These are phyloP conservation scores for Drosophila emarginata DNA, from an alignment of 2,888 invertebrate species.

Conservation along the genomic window DNA sequence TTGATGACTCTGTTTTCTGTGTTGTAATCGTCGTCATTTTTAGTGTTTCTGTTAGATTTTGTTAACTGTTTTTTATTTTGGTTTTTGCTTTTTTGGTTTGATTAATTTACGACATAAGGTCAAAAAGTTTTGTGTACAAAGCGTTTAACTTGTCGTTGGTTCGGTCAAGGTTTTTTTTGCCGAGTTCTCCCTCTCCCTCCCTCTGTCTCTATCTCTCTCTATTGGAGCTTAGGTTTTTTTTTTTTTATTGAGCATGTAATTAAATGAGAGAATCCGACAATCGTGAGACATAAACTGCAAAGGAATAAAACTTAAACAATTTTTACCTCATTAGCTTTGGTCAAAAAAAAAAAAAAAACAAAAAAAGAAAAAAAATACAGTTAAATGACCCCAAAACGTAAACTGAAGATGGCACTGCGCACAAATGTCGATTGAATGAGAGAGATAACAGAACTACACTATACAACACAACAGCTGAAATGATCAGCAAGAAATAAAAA, in stretches of 20 bases:
- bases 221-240: not conserved
- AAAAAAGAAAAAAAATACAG: slow-evolving; percentile 50
- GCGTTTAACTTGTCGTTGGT: slow-evolving; percentile 58
- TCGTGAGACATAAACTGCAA: slow-evolving; percentile 34
- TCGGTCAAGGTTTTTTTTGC: slow-evolving; percentile 60
- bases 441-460: not conserved
- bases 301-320: slow-evolving; percentile 34
- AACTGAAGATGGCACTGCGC: not conserved
- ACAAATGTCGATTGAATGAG: not conserved
- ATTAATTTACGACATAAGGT: slow-evolving; percentile 70
- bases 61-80: slow-evolving; percentile 9
- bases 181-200: slow-evolving; percentile 9
- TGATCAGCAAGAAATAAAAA: too few relatives aligned
- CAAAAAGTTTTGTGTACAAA: slow-evolving; percentile 56
- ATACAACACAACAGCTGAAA: not conserved
- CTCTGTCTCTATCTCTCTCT: not conserved
- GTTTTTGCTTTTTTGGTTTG: slow-evolving; percentile 51
- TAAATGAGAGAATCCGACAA: slow-evolving; percentile 33
- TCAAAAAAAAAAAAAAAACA: slow-evolving; percentile 11
- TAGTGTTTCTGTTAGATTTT: slow-evolving; percentile 12
- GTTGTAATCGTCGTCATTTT: slow-evolving; percentile 12
- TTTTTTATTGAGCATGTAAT: slow-evolving; percentile 21
- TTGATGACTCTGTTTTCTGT: slow-evolving; percentile 65
- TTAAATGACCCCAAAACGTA: slow-evolving; percentile 46
- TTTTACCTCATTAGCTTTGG: slow-evolving; percentile 50